These are phyloP conservation scores for Oreochromis aureus DNA, from an alignment of 2,113 vertebrate genomes.

Conservation along the genomic window DNA sequence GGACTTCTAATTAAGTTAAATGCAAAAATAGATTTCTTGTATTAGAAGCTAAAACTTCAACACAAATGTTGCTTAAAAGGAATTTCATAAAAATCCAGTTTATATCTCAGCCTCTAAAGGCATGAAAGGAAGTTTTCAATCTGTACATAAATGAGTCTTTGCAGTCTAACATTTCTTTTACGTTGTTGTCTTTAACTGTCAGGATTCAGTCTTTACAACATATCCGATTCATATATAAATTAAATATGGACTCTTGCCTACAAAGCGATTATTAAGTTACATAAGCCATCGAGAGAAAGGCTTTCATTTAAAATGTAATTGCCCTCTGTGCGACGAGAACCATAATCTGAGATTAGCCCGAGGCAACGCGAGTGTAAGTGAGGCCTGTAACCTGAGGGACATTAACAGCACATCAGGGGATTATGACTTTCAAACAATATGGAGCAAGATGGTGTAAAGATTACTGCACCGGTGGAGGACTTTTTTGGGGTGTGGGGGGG, in stretches of 20 bases:
- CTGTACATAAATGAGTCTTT: background rate
- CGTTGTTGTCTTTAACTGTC: background rate
- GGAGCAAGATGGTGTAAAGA: constrained; percentile 40
- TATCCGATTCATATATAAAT: background rate
- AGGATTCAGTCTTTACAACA: background rate
- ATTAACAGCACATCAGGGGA: constrained; percentile 43
- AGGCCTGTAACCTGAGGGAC: constrained; percentile 49
- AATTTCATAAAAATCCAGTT: background rate
- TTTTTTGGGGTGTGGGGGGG: background rate
- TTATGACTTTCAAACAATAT: constrained; percentile 45
- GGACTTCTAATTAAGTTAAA: background rate
- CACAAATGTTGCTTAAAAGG: background rate
- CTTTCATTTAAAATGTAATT: constrained; percentile 33
- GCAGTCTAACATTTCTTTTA: no score
- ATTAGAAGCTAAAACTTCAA: background rate
- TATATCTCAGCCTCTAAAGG: background rate
- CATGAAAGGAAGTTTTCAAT: background rate
- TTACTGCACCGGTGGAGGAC: background rate
- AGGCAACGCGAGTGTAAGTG: constrained; percentile 60
- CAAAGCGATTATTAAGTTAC: background rate
- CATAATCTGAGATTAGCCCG: constrained; percentile 67
- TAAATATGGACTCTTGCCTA: background rate
- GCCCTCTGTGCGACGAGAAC: constrained; percentile 11
- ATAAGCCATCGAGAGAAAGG: background rate
- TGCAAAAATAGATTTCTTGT: background rate